Evolutionary conservation across 2,113 vertebrate species (phyloP).

Genomic region (Centropus bengalensis): DNA sequence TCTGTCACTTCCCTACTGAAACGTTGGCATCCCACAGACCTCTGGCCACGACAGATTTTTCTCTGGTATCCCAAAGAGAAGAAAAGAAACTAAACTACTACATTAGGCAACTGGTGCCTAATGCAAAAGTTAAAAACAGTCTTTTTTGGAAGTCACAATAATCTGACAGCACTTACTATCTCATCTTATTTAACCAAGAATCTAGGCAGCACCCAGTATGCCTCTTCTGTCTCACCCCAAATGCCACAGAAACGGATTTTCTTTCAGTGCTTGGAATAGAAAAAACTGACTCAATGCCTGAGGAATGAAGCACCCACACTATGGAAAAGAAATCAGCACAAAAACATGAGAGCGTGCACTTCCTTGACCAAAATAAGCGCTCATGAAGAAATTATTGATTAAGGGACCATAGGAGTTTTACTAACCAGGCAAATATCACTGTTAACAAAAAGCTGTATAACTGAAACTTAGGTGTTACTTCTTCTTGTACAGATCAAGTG

Average conservation of each 20-base stretch:
- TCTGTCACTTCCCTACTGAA: slow-evolving; percentile 5
- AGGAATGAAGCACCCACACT: not conserved
- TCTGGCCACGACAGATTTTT: not conserved
- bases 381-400: not conserved
- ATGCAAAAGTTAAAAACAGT: not conserved
- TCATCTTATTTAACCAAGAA: not conserved
- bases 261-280: not conserved
- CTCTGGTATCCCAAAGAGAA: not conserved
- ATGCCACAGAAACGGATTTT: not conserved
- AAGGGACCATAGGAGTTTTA: not conserved
- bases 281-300: not conserved
- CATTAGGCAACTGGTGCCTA: not conserved
- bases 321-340: not conserved
- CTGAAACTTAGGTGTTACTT: not conserved
- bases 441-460: not conserved
- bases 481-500: not conserved
- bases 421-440: not conserved
- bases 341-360: not conserved
- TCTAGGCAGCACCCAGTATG: not conserved
- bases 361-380: not conserved
- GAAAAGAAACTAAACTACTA: not conserved
- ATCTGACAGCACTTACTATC: not conserved
- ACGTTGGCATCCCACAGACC: not conserved
- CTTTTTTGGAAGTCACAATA: not conserved
- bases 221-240: not conserved